phyloP scores from a whole-genome alignment of 1,140 invertebrate species.

The Luehdorfia chinensis region DNA sequence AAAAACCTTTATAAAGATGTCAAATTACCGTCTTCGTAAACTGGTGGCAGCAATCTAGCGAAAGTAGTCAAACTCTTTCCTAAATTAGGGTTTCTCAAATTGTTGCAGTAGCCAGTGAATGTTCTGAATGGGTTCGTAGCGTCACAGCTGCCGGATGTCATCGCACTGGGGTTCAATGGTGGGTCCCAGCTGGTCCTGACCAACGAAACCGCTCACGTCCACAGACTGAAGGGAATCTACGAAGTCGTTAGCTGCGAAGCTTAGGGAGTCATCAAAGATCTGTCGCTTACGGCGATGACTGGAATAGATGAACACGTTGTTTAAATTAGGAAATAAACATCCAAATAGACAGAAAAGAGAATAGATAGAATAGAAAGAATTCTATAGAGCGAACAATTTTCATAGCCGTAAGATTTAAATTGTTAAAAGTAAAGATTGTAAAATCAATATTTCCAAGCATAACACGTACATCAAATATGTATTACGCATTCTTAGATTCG shows the following conservation, averaged over 20 bases:
- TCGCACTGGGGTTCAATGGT: constrained; percentile 79
- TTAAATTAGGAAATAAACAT: too few species aligned
- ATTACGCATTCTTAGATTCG: too few species aligned
- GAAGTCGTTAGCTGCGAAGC: constrained; percentile 82
- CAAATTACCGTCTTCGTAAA: constrained; percentile 93
- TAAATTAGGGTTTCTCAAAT: constrained; percentile 89
- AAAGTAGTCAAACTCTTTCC: constrained; percentile 93
- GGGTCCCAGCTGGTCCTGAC: constrained; percentile 67
- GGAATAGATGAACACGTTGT: constrained; percentile 22
- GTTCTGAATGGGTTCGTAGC: constrained; percentile 88
- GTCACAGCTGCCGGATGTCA: constrained; percentile 86
- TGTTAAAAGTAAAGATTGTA: too few species aligned
- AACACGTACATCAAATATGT: too few species aligned
- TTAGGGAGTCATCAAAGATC: constrained; percentile 83
- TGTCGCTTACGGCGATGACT: constrained; percentile 82
- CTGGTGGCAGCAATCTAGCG: constrained; percentile 88
- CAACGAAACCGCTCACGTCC: constrained; percentile 81
- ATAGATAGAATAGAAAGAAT: too few species aligned
- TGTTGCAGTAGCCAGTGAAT: constrained; percentile 94
- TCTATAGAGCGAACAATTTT: too few species aligned
- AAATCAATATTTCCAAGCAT: too few species aligned
- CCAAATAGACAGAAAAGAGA: too few species aligned
- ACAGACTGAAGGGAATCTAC: constrained; percentile 85
- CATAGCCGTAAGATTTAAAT: too few species aligned
- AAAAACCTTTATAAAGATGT: too few species aligned